phyloP scores from a whole-genome alignment of 2,888 invertebrate genomes.

The Drosophila meridiana region DNA sequence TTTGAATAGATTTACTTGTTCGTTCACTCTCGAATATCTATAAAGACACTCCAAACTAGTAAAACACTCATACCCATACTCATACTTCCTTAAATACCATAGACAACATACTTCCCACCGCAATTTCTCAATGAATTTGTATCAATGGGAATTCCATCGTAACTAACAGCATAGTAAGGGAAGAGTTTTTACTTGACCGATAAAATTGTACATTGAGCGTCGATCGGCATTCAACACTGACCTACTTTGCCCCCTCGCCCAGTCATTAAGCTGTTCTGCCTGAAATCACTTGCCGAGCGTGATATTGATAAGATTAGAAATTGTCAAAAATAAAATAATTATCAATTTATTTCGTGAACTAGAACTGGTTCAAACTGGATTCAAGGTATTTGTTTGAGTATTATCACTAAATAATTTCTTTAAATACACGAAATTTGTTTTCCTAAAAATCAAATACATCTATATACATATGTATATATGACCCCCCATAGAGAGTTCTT shows the following conservation, averaged over 20 bases:
- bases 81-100: background rate
- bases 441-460: background rate
- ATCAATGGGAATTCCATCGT: background rate
- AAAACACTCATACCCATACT: no score
- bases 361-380: slow-evolving; percentile 22
- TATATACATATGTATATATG: slow-evolving; percentile 7
- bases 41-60: no score
- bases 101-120: background rate
- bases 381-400: background rate
- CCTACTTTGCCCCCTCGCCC: slow-evolving; percentile 19
- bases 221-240: slow-evolving; percentile 2
- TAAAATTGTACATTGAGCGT: slow-evolving; percentile 9
- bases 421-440: slow-evolving; percentile 3
- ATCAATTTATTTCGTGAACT: background rate
- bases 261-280: background rate
- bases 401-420: slow-evolving; percentile 10
- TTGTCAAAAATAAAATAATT: background rate
- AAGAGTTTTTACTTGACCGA: slow-evolving; percentile 20
- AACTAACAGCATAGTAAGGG: background rate
- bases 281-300: background rate
- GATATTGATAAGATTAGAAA: slow-evolving; percentile 36
- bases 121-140: background rate
- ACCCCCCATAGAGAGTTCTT: slow-evolving; percentile 4
- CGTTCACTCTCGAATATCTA: no score
- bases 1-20: no score